Evolutionary conservation across 1,140 invertebrate genomes (phyloP).

Genomic region (Zaprionus gabonicus): DNA sequence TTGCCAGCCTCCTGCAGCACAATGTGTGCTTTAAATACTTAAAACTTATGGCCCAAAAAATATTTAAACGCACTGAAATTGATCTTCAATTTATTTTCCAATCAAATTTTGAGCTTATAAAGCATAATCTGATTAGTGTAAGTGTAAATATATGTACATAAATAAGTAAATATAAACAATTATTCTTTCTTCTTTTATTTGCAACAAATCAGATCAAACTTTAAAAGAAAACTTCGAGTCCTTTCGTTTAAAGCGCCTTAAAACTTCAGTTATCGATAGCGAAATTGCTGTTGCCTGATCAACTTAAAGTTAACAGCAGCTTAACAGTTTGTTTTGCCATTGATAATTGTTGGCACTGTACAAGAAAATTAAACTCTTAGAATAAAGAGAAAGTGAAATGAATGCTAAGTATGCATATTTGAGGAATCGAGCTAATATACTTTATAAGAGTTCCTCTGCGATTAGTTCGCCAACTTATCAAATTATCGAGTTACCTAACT

Average conservation of each 20-base stretch:
- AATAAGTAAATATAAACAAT: no score
- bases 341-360: no score
- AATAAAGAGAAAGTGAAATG: neutral
- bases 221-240: no score
- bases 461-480: neutral
- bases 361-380: no score
- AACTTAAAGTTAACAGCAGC: neutral
- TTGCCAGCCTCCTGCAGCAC: constrained; percentile 9
- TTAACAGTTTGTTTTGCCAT: neutral
- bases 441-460: neutral
- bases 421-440: neutral
- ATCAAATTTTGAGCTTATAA: no score
- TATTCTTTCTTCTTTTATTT: no score
- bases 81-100: neutral
- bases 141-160: no score
- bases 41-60: neutral
- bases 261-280: no score
- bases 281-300: neutral
- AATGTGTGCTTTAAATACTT: neutral
- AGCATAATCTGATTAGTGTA: no score
- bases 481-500: constrained; percentile 8
- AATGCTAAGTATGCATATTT: neutral
- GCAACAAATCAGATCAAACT: no score
- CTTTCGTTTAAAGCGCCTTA: no score
- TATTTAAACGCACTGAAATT: neutral